Percentiles rank a stretch among this genome's conserved stretches.
Conservation (phyloP, 1,140 invertebrate genomes). For the Brachionus rotundiformis region DNA sequence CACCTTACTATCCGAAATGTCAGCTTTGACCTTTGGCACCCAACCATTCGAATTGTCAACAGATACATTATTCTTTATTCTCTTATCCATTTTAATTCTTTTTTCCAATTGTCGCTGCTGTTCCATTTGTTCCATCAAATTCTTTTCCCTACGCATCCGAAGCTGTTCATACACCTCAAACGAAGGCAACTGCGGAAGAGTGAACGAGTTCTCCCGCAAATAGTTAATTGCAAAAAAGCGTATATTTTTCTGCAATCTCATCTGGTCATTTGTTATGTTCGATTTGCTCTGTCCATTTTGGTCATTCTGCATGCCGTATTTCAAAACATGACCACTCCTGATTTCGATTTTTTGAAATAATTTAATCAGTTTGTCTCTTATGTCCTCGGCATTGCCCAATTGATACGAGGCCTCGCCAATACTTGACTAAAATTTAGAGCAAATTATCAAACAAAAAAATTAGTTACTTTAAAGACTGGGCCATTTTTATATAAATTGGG, state of each 20-base stretch:
- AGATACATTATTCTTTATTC: background rate
- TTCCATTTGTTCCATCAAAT: slow-evolving; percentile 41
- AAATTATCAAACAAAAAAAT: slow-evolving; percentile 57
- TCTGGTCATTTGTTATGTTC: slow-evolving; percentile 15
- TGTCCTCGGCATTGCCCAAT: slow-evolving; percentile 76
- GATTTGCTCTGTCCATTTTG: background rate
- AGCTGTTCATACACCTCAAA: slow-evolving; percentile 37
- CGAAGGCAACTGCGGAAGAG: slow-evolving; percentile 1
- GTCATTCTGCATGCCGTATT: background rate
- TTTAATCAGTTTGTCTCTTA: slow-evolving; percentile 78
- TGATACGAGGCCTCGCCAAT: slow-evolving; percentile 83
- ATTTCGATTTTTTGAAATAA: slow-evolving; percentile 82
- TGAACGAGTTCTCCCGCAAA: slow-evolving; percentile 39
- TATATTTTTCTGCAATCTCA: slow-evolving; percentile 26
- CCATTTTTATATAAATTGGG: slow-evolving; percentile 82
- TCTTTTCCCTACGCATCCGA: background rate
- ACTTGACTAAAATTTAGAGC: slow-evolving; percentile 63
- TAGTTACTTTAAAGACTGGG: slow-evolving; percentile 69
- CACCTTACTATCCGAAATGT: background rate
- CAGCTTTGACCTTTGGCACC: background rate
- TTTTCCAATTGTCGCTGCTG: slow-evolving; percentile 6
- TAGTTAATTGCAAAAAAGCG: slow-evolving; percentile 39
- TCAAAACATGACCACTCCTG: slow-evolving; percentile 60
- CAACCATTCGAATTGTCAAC: slow-evolving; percentile 34
- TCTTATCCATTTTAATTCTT: background rate